Conservation (phyloP, 2,113 vertebrate species). For the Hemiprocne comata region DNA sequence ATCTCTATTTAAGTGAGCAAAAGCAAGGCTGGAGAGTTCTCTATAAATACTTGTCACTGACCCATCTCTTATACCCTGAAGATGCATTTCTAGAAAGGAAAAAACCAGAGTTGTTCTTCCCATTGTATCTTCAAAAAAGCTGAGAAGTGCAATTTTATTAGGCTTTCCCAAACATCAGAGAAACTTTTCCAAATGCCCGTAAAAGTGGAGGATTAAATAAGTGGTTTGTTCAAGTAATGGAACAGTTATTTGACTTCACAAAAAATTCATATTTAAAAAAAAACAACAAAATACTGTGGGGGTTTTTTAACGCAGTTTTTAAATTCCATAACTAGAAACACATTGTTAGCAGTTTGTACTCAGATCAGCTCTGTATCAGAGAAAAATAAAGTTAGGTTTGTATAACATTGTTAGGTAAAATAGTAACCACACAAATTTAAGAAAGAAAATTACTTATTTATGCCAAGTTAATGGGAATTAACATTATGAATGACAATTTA, state of each 20-base stretch:
- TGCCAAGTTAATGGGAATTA: conserved; percentile 16
- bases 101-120: neutral
- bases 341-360: neutral
- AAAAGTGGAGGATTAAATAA: neutral
- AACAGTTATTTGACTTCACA: neutral
- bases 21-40: neutral
- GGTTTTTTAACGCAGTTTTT: neutral
- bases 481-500: conserved; percentile 6
- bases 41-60: neutral
- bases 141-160: neutral
- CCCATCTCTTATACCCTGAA: neutral
- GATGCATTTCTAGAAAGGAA: neutral
- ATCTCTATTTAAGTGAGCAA: neutral
- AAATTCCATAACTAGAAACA: neutral
- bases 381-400: neutral
- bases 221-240: neutral
- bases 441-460: neutral
- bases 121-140: neutral
- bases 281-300: neutral
- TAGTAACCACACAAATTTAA: neutral
- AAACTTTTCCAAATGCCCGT: neutral
- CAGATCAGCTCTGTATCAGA: neutral
- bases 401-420: neutral
- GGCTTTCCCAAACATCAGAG: neutral
- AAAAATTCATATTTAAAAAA: neutral